Base-by-base conservation (phyloP, 2,113 vertebrate species). In the Ctenodactylus gundi region DNA sequence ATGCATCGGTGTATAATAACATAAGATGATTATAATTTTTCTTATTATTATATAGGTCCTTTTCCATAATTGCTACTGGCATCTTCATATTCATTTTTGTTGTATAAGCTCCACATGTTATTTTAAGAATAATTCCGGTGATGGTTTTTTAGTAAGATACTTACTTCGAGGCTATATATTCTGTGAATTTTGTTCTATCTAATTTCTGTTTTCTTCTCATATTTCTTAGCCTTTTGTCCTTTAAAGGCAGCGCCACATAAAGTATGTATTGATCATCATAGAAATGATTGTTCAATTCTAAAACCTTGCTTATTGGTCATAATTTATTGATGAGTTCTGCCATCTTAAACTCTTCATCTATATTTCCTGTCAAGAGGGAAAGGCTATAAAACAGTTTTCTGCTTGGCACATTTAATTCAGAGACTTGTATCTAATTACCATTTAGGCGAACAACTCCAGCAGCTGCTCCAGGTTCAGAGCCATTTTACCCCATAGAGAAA, bases 341-440 rank as follows among this genome's bases (percentile, higher is more conserved):
- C 15, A 65, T 82, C 83, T 98, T 60, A 86, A 87, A 95, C 6
- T 58, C 49, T 97, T 73, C 60, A 76, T 84, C 67, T 25, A 1
- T 81, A 41, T 90, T 94, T 96, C 84, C 87, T 92, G 67, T 68
- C 57, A 14, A 15, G 11, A 88, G 41, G 11, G 68, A 70, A 93
- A 91, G 34, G 21, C 72, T 94, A n/a, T 76, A 89, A 89, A 96
- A 90, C 95, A 90, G 17, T 95, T 97, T 97, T 95, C 51, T 92
- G 8, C 80, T 31, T 14, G 58, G 72, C 20, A 87, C 0, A 2
- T 96, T 97, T 96, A 67, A 89, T 88, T 96, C 67, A 95, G 92
- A 96, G 95, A 78, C 75, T 85, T 86, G 4, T 75, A 82, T 95
- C 58, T 97, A 72, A 84, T 49, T 88, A 1, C 78, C 2, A 1